These are phyloP conservation scores for Okamejei kenojei DNA, from an alignment of 2,797 vertebrate species.

Conservation along the genomic window DNA sequence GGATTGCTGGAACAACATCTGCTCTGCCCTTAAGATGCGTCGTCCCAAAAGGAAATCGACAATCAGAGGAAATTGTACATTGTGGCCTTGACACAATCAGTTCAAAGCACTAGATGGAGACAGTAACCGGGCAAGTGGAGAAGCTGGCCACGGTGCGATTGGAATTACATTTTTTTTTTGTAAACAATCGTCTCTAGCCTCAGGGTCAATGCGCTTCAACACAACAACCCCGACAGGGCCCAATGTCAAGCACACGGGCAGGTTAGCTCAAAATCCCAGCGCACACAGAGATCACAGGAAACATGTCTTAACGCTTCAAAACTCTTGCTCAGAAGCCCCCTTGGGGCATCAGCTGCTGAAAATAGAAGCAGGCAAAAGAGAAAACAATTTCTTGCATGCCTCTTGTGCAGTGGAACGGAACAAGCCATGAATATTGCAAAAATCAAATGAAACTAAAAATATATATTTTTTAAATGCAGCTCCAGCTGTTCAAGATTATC, in stretches of 20 bases:
- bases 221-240: not conserved
- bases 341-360: not conserved
- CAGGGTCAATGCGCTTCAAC: not conserved
- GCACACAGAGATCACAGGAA: not conserved
- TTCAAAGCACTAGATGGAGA: not conserved
- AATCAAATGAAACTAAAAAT: not conserved
- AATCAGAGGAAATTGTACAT: not conserved
- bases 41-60: constrained; percentile 14
- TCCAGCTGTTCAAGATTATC: not conserved
- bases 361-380: not conserved
- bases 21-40: not conserved
- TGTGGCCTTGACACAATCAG: not conserved
- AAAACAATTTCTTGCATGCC: not conserved
- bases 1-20: not conserved
- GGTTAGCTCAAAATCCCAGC: not conserved
- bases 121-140: not conserved
- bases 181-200: not conserved
- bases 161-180: not conserved
- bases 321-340: not conserved
- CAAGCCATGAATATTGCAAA: not conserved
- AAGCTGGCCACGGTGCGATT: not conserved
- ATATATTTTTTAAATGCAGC: not conserved
- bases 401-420: not conserved
- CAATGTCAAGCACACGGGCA: not conserved
- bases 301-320: not conserved